Conservation (phyloP, 2,888 invertebrate species). For the Latrodectus elegans region DNA sequence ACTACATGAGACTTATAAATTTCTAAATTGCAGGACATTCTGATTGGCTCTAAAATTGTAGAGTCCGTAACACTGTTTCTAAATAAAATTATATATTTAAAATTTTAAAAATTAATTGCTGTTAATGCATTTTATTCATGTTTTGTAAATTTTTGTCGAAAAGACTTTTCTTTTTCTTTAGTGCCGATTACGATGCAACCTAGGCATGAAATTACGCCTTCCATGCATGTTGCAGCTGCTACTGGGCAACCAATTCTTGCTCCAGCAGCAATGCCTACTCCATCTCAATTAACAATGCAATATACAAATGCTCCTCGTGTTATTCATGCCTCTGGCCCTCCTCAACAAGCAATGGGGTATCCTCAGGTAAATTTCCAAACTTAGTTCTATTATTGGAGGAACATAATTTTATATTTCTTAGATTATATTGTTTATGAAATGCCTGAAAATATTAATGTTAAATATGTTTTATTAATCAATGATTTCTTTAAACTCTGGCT, state of each 20-base stretch:
- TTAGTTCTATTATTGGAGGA: neutral
- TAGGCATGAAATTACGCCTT: slow-evolving; percentile 80
- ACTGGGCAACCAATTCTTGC: slow-evolving; percentile 90
- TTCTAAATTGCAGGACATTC: too few relatives aligned
- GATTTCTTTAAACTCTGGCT: too few relatives aligned
- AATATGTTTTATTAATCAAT: neutral
- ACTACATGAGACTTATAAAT: too few relatives aligned
- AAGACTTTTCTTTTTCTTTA: slow-evolving; percentile 69
- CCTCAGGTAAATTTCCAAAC: slow-evolving; percentile 41
- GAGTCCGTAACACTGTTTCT: too few relatives aligned
- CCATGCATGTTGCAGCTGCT: slow-evolving; percentile 86
- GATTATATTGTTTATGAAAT: neutral
- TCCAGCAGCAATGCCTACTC: slow-evolving; percentile 83
- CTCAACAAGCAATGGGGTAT: slow-evolving; percentile 64
- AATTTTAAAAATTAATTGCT: too few relatives aligned
- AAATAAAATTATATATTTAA: too few relatives aligned
- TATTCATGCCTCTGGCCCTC: slow-evolving; percentile 66
- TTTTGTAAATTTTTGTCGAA: neutral
- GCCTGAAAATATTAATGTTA: neutral
- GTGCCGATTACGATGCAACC: slow-evolving; percentile 69
- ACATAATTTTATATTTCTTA: neutral
- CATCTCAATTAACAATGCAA: slow-evolving; percentile 70
- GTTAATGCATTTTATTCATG: neutral
- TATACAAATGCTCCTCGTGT: slow-evolving; percentile 67
- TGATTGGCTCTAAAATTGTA: too few relatives aligned